Conservation (phyloP, 2,797 vertebrate genomes). For the Lutjanus argentimaculatus region DNA sequence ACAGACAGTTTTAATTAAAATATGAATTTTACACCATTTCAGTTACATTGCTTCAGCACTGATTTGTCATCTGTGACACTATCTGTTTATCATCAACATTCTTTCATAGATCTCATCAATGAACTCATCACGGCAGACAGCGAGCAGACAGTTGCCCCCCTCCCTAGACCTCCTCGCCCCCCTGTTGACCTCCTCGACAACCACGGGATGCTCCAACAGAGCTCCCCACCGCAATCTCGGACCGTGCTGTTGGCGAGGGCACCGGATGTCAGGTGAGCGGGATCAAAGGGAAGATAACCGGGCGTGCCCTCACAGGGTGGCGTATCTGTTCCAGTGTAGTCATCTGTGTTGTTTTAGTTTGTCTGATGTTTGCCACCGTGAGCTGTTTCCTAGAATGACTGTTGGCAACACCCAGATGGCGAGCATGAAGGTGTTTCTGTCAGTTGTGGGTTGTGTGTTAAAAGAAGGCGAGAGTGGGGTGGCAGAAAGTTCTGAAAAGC, state of each 20-base stretch:
- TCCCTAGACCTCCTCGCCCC: conserved; percentile 73
- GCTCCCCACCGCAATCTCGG: conserved; percentile 17
- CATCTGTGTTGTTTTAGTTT: conserved; percentile 18
- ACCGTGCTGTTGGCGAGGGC: conserved; percentile 80
- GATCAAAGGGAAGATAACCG: neutral
- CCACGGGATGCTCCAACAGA: conserved; percentile 27
- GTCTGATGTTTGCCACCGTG: conserved; percentile 1
- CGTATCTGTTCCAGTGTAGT: neutral
- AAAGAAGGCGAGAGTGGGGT: neutral
- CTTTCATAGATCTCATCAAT: conserved; percentile 77
- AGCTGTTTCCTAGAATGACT: conserved; percentile 13
- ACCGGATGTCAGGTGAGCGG: conserved; percentile 64
- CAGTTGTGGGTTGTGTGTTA: neutral
- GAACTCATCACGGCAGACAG: conserved; percentile 74
- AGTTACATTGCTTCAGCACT: neutral
- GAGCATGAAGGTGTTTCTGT: neutral
- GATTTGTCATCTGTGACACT: neutral
- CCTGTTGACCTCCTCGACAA: conserved; percentile 59
- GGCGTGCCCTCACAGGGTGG: neutral
- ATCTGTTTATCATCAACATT: neutral
- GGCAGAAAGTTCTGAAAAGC: too few relatives aligned
- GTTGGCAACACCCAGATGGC: neutral
- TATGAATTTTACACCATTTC: neutral
- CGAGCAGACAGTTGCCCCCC: neutral
- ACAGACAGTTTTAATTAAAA: too few relatives aligned